A percentile compares a stretch with the other conserved stretches of the same genome.
phyloP scores from a whole-genome alignment of 2,888 invertebrate species.

The Dexiosoma caninum region DNA sequence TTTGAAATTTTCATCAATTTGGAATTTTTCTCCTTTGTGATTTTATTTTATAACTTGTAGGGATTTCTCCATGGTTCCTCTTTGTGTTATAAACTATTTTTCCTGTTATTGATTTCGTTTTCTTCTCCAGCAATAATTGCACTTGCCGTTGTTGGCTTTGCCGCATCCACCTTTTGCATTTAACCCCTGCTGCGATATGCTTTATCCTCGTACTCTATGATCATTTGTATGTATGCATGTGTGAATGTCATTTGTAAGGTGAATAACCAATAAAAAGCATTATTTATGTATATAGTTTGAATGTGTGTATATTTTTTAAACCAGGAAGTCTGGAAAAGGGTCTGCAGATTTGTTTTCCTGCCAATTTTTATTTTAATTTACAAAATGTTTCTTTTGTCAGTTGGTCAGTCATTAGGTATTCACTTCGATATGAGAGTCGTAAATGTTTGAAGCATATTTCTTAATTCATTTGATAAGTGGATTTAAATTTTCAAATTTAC shows the following conservation, averaged over 20 bases:
- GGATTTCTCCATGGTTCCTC: constrained; percentile 5
- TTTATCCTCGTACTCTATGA: not conserved
- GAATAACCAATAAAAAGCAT: constrained; percentile 48
- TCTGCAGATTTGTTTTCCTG: too few relatives aligned
- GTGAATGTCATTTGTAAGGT: constrained; percentile 35
- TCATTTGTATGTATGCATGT: not conserved
- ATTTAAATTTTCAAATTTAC: too few relatives aligned
- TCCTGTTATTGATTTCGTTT: constrained; percentile 39
- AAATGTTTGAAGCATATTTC: too few relatives aligned
- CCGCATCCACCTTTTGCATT: constrained; percentile 45
- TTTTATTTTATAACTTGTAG: not conserved
- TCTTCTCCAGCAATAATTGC: constrained; percentile 37
- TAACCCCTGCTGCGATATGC: constrained; percentile 55
- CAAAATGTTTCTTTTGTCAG: too few relatives aligned
- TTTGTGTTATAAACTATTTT: constrained; percentile 8
- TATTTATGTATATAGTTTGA: not conserved
- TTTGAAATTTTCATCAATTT: not conserved
- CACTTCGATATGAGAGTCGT: too few relatives aligned
- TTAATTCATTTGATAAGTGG: too few relatives aligned
- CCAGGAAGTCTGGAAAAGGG: too few relatives aligned
- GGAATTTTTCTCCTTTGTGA: not conserved
- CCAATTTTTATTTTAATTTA: too few relatives aligned
- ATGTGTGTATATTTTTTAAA: too few relatives aligned
- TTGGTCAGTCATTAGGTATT: too few relatives aligned
- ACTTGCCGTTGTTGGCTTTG: constrained; percentile 37